Conservation (phyloP, 1,140 invertebrate species). For the Diploscapter pachys region DNA sequence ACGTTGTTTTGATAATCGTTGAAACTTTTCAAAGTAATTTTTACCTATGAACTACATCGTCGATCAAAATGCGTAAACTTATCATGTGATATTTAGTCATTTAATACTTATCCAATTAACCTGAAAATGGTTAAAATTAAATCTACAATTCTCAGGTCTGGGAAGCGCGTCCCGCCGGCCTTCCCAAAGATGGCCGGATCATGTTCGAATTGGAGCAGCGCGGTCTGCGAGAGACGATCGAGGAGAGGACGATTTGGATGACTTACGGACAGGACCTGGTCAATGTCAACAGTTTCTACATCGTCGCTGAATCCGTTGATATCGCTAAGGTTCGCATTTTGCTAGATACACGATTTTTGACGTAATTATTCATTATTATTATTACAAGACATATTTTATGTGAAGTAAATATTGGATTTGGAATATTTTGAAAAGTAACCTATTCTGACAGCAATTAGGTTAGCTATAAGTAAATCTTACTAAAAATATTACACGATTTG, state of each 20-base stretch:
- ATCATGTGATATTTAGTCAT: too few species aligned
- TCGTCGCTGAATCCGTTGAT: conserved; percentile 75
- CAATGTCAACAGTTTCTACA: conserved; percentile 94
- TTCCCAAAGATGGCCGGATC: conserved; percentile 76
- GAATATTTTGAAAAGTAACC: too few species aligned
- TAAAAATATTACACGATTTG: not conserved
- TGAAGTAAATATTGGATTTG: too few species aligned
- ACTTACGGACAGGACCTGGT: conserved; percentile 98
- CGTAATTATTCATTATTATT: too few species aligned
- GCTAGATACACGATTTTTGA: too few species aligned
- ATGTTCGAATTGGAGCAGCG: conserved; percentile 70
- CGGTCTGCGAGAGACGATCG: conserved; percentile 71
- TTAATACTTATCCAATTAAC: not conserved
- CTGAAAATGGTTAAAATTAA: too few species aligned
- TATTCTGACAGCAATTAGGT: not conserved
- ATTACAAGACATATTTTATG: too few species aligned
- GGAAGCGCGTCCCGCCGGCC: conserved; percentile 48
- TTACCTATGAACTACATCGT: too few species aligned
- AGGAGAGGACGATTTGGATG: conserved; percentile 92
- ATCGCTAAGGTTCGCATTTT: conserved; percentile 61
- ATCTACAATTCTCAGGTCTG: conserved; percentile 40
- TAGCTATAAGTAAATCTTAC: not conserved
- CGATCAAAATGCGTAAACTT: too few species aligned
- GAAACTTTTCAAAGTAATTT: too few species aligned
- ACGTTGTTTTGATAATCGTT: too few species aligned